These are phyloP conservation scores for Panurus biarmicus DNA, from an alignment of 2,113 vertebrate genomes.

Conservation along the genomic window DNA sequence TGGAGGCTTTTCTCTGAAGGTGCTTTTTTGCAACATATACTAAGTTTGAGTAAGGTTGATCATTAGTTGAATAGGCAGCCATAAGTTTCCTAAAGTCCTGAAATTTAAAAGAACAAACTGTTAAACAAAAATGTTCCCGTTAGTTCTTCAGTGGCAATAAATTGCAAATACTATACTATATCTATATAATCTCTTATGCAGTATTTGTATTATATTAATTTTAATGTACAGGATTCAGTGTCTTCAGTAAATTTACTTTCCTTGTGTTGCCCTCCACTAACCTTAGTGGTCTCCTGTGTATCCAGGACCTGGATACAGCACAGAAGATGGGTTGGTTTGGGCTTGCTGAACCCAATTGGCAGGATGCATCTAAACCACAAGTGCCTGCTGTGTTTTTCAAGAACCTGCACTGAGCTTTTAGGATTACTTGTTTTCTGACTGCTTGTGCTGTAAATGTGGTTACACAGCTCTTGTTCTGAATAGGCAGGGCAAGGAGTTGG, in stretches of 20 bases:
- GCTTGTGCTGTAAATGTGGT: background rate
- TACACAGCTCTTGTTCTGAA: background rate
- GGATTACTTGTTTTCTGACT: background rate
- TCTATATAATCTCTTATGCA: background rate
- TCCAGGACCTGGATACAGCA: background rate
- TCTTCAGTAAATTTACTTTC: background rate
- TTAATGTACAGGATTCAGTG: background rate
- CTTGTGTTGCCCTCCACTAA: background rate
- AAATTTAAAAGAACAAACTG: background rate
- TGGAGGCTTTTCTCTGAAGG: background rate
- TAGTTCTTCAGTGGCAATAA: background rate
- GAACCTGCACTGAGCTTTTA: background rate
- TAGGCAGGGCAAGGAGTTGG: background rate
- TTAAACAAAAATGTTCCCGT: background rate
- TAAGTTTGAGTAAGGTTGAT: background rate
- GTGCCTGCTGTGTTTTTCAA: background rate
- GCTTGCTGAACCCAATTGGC: background rate
- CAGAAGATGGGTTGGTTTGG: background rate
- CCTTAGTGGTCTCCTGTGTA: background rate
- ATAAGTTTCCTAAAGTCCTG: background rate
- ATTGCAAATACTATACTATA: background rate
- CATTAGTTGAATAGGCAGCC: background rate
- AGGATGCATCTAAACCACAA: background rate
- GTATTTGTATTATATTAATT: background rate
- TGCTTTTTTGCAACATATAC: background rate